These are phyloP conservation scores for Ips typographus DNA, from an alignment of 1,140 invertebrate species.

Conservation along the genomic window DNA sequence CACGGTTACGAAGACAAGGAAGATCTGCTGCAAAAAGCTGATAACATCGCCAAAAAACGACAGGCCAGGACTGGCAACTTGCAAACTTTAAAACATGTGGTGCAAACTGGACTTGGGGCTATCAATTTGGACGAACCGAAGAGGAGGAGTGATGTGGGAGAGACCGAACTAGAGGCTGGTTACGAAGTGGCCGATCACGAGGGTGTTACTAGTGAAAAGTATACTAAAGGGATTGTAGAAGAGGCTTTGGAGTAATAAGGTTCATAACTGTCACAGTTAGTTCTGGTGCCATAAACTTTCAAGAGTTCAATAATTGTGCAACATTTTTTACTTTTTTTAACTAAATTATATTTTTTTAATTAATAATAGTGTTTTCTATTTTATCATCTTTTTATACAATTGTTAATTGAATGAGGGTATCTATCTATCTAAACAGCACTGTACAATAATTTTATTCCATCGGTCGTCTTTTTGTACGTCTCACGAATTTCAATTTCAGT, in stretches of 20 bases:
- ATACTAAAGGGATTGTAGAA: slow-evolving; percentile 61
- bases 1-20: slow-evolving; percentile 52
- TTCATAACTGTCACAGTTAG: too few relatives aligned
- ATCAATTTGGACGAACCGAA: slow-evolving; percentile 41
- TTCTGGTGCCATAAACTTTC: too few relatives aligned
- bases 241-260: slow-evolving; percentile 42
- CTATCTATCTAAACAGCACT: too few relatives aligned
- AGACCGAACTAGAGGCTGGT: slow-evolving; percentile 57
- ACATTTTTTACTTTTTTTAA: too few relatives aligned
- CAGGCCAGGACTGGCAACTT: slow-evolving; percentile 43
- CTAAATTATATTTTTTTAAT: too few relatives aligned
- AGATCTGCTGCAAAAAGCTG: slow-evolving; percentile 40
- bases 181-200: slow-evolving; percentile 58
- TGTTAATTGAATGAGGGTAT: too few relatives aligned
- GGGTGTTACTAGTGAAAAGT: slow-evolving; percentile 56
- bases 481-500: too few relatives aligned
- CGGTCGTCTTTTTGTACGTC: too few relatives aligned
- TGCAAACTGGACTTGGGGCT: slow-evolving; percentile 47
- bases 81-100: slow-evolving; percentile 48
- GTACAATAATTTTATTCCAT: too few relatives aligned
- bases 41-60: slow-evolving; percentile 25
- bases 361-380: too few relatives aligned
- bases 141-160: slow-evolving; percentile 55
- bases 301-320: too few relatives aligned
- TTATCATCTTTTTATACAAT: too few relatives aligned